These are phyloP conservation scores for Myotis planiceps DNA, from an alignment of 2,797 vertebrate species.

Conservation along the genomic window DNA sequence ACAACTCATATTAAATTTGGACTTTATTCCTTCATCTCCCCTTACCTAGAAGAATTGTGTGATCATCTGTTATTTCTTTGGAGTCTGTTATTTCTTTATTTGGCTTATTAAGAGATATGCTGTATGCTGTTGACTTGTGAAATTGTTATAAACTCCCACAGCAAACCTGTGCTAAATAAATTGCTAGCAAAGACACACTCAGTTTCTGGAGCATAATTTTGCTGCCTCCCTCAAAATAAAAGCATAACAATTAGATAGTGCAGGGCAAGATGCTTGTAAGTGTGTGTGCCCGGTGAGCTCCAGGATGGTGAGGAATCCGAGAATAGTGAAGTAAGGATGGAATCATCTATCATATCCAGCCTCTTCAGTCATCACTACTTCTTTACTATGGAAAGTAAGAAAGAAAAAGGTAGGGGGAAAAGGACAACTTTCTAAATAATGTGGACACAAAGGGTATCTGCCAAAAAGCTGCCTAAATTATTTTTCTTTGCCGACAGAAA, in stretches of 20 bases:
- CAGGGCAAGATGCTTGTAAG: background rate
- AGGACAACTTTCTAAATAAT: background rate
- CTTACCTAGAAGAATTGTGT: background rate
- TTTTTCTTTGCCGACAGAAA: constrained; percentile 40
- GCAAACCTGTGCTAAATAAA: background rate
- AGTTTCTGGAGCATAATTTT: background rate
- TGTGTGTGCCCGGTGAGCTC: background rate
- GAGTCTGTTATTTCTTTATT: background rate
- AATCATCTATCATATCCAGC: background rate
- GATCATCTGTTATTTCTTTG: background rate
- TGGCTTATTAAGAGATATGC: background rate
- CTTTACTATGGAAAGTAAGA: background rate
- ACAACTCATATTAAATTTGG: background rate
- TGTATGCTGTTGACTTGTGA: background rate
- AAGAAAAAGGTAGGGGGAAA: background rate
- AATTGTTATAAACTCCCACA: background rate
- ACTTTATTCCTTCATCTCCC: background rate
- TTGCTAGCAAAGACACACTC: background rate
- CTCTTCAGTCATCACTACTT: background rate
- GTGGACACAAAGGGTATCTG: background rate
- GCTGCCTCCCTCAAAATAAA: background rate
- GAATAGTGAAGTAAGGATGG: background rate
- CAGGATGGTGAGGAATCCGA: background rate
- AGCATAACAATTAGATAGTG: background rate
- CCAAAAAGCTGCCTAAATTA: background rate